Percentiles rank a stretch among this genome's conserved stretches.
Evolutionary conservation across 2,113 vertebrate genomes (phyloP).

Genomic region (Oriolus oriolus): DNA sequence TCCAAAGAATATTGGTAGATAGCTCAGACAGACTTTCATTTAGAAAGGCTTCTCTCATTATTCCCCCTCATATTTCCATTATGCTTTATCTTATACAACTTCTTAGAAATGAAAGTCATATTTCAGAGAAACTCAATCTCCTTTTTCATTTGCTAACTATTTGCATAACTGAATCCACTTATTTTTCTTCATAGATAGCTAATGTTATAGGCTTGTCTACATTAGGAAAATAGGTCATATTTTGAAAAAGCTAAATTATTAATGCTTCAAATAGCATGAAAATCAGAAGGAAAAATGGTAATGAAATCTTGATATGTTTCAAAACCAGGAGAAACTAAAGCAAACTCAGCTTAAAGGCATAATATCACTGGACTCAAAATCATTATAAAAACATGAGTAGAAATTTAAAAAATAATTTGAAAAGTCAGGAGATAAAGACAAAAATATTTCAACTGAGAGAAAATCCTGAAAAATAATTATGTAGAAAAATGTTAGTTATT

Average conservation of each 20-base stretch:
- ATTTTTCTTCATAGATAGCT: constrained; percentile 3
- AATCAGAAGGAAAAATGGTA: background rate
- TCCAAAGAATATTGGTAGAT: background rate
- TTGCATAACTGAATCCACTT: background rate
- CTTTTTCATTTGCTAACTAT: constrained; percentile 13
- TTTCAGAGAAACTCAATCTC: background rate
- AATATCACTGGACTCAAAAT: background rate
- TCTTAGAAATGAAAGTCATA: background rate
- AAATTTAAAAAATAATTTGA: background rate
- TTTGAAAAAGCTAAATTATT: constrained; percentile 23
- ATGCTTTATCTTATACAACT: background rate
- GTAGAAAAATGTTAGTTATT: background rate
- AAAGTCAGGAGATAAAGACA: background rate
- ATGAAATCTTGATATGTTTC: constrained; percentile 11
- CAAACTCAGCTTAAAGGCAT: background rate
- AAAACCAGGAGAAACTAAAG: background rate
- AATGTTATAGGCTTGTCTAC: background rate
- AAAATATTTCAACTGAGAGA: background rate
- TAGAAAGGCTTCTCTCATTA: background rate
- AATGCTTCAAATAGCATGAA: constrained; percentile 2
- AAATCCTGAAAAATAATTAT: background rate
- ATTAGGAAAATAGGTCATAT: constrained; percentile 16
- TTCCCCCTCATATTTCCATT: background rate
- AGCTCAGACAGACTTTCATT: background rate
- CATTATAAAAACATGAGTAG: background rate